Conservation (phyloP, 2,113 vertebrate species). For the Acrocephalus arundinaceus region DNA sequence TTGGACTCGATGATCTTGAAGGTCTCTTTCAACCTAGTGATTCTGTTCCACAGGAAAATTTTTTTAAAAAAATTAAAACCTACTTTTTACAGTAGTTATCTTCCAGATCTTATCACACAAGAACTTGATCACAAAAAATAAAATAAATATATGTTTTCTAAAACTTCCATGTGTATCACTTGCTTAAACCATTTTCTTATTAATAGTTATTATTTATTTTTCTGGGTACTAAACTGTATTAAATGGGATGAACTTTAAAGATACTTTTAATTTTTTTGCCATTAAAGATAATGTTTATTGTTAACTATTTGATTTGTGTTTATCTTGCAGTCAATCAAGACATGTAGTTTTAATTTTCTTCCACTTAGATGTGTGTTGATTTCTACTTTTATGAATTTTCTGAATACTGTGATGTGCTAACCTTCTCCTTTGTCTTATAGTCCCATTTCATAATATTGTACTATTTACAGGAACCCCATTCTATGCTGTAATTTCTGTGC, state of each 20-base stretch:
- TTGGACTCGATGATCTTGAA: neutral
- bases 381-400: neutral
- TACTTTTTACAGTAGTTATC: neutral
- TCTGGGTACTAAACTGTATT: neutral
- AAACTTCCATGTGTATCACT: neutral
- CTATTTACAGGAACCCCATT: neutral
- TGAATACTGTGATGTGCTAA: neutral
- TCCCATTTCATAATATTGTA: neutral
- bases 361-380: neutral
- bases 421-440: neutral
- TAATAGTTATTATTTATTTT: neutral
- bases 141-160: neutral
- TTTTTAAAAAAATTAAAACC: rapidly evolving
- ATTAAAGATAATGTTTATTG: neutral
- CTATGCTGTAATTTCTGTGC: neutral
- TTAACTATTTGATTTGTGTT: neutral
- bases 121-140: neutral
- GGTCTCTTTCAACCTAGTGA: neutral
- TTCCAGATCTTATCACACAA: neutral
- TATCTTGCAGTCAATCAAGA: neutral
- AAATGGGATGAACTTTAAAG: neutral
- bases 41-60: neutral
- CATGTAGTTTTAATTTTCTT: neutral
- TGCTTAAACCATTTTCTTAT: neutral
- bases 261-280: neutral